These are phyloP conservation scores for Eustalomyia histrio DNA, from an alignment of 2,888 invertebrate genomes.

Conservation along the genomic window DNA sequence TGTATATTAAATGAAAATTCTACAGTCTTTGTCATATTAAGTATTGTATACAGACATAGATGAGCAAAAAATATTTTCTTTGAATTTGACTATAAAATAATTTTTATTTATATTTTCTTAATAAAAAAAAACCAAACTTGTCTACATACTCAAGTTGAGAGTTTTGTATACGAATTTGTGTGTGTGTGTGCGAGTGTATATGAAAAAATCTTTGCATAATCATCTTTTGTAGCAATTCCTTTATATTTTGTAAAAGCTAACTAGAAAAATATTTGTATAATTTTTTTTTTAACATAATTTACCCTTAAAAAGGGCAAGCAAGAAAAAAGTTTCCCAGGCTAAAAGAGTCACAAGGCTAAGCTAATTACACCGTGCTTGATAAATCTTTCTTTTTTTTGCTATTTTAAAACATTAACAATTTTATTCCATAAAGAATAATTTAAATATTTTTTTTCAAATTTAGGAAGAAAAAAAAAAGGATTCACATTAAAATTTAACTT, in stretches of 20 bases:
- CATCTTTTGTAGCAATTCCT: constrained; percentile 33
- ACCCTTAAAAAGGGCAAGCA: constrained; percentile 29
- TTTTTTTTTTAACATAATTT: constrained; percentile 57
- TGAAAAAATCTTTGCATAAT: constrained; percentile 52
- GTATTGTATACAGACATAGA: constrained; percentile 25
- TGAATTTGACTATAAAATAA: constrained; percentile 4
- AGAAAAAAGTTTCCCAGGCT: constrained; percentile 29
- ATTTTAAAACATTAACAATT: constrained; percentile 21
- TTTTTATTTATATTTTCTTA: constrained; percentile 34
- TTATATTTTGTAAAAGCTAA: constrained; percentile 18
- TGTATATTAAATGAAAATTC: constrained; percentile 48
- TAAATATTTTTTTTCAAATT: constrained; percentile 13
- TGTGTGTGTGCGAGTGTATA: not conserved
- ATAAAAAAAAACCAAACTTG: constrained; percentile 34
- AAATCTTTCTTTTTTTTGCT: constrained; percentile 53
- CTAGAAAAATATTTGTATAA: constrained; percentile 56
- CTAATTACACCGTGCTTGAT: constrained; percentile 61
- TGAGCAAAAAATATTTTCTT: constrained; percentile 24
- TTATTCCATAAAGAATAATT: constrained; percentile 40
- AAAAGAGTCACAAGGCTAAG: constrained; percentile 63
- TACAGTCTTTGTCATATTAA: constrained; percentile 61
- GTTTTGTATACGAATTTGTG: constrained; percentile 21
- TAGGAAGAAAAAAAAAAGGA: constrained; percentile 34
- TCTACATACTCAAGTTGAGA: not conserved
- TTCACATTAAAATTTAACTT: constrained; percentile 50